Evolutionary conservation across 2,888 invertebrate species (phyloP).

Genomic region (Empis stercorea): DNA sequence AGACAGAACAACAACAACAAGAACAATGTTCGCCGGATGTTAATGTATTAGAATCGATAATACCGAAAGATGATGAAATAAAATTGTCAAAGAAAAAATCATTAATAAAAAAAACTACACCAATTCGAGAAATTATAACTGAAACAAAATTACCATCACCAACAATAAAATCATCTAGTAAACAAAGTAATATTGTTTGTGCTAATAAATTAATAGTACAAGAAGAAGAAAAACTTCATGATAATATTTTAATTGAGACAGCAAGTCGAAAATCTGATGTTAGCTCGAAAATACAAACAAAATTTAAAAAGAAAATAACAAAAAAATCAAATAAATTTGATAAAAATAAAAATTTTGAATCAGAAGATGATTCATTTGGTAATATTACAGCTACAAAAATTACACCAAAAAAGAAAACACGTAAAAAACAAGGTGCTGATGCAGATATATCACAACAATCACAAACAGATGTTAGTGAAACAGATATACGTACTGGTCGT

Average conservation of each 20-base stretch:
- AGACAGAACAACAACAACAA: neutral
- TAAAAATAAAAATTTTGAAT: neutral
- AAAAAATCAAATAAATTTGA: neutral
- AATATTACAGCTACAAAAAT: neutral
- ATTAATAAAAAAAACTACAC: slow-evolving; percentile 17
- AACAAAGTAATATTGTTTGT: neutral
- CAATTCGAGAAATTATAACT: neutral
- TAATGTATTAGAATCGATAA: slow-evolving; percentile 2
- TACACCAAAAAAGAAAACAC: slow-evolving; percentile 9
- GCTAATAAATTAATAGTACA: neutral
- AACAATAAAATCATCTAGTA: slow-evolving; percentile 15
- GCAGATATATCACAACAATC: slow-evolving; percentile 16
- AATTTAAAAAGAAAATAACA: slow-evolving; percentile 9
- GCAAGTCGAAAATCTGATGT: slow-evolving; percentile 7
- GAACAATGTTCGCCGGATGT: neutral
- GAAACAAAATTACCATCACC: slow-evolving; percentile 14
- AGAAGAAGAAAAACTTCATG: neutral
- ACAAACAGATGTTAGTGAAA: slow-evolving; percentile 14
- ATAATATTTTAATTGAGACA: slow-evolving; percentile 2
- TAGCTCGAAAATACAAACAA: slow-evolving; percentile 3
- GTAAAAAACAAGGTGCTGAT: slow-evolving; percentile 19
- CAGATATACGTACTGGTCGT: slow-evolving; percentile 22
- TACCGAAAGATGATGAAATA: slow-evolving; percentile 2
- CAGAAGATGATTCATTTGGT: neutral
- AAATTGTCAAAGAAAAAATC: slow-evolving; percentile 4